These are phyloP conservation scores for Porites evermanni DNA, from an alignment of 92 coral and sea anemone species.

Conservation along the genomic window DNA sequence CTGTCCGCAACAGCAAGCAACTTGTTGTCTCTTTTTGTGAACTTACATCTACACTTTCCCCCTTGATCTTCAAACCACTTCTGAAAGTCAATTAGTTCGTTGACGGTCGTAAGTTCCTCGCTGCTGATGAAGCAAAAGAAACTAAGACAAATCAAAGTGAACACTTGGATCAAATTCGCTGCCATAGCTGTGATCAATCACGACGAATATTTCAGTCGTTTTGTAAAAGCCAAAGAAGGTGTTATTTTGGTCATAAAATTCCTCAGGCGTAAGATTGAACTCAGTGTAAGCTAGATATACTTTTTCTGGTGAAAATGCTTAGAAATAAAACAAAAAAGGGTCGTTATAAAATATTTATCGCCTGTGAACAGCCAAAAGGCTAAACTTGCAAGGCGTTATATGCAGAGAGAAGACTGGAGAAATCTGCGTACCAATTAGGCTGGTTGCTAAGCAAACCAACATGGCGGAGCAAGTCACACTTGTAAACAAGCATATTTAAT, in stretches of 20 bases:
- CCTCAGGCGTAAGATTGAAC: background rate
- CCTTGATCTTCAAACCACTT: slow-evolving; percentile 76
- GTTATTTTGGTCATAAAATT: background rate
- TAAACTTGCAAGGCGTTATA: slow-evolving; percentile 27
- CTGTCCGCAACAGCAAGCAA: slow-evolving; percentile 68
- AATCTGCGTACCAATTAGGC: slow-evolving; percentile 38
- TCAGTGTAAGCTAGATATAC: background rate
- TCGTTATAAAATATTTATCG: slow-evolving; percentile 44
- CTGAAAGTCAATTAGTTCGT: slow-evolving; percentile 44
- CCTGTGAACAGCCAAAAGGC: background rate
- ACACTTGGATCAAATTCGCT: slow-evolving; percentile 5
- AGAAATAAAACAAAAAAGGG: background rate
- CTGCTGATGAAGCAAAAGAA: slow-evolving; percentile 24
- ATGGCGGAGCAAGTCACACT: slow-evolving; percentile 49
- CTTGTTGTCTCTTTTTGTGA: slow-evolving; percentile 9
- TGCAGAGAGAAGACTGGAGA: slow-evolving; percentile 22
- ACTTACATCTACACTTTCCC: slow-evolving; percentile 67
- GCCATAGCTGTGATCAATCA: background rate
- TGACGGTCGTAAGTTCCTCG: slow-evolving; percentile 19
- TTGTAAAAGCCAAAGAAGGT: background rate
- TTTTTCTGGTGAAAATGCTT: background rate
- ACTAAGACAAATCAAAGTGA: slow-evolving; percentile 1
- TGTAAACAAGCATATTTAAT: slow-evolving; percentile 1
- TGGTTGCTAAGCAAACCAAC: slow-evolving; percentile 74
- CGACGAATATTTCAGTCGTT: background rate